These are phyloP conservation scores for Glomeris maerens DNA, from an alignment of 1,140 invertebrate species.

Conservation along the genomic window DNA sequence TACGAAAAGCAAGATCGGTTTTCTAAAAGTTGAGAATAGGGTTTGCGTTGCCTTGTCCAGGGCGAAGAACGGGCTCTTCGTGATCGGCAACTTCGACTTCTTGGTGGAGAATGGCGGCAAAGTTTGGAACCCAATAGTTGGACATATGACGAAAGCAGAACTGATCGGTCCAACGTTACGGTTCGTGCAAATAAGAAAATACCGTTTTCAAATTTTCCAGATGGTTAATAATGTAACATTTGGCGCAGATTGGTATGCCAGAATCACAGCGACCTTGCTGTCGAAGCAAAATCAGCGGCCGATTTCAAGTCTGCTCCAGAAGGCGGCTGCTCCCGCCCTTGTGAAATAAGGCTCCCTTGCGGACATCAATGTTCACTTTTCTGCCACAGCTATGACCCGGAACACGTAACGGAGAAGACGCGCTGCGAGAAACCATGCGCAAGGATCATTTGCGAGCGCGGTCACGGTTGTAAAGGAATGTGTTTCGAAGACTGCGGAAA, in stretches of 20 bases:
- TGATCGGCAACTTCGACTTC: constrained; percentile 17
- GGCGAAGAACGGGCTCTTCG: constrained; percentile 15
- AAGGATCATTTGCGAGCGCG: constrained; percentile 12
- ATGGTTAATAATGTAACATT: too few relatives aligned
- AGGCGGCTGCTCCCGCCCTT: constrained; percentile 29
- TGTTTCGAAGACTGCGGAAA: constrained; percentile 16
- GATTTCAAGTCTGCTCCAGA: constrained; percentile 31
- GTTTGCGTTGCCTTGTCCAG: constrained; percentile 19
- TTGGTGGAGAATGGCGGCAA: neutral
- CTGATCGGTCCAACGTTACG: neutral
- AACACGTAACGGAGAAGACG: neutral
- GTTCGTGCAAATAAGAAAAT: too few relatives aligned
- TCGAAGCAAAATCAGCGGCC: constrained; percentile 16
- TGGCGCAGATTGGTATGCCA: too few relatives aligned
- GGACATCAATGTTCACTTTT: constrained; percentile 16
- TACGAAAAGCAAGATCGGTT: constrained; percentile 15
- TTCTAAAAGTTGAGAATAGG: constrained; percentile 18
- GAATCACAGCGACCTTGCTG: constrained; percentile 28
- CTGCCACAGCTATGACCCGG: constrained; percentile 8
- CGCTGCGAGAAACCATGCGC: constrained; percentile 6
- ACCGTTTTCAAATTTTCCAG: too few relatives aligned
- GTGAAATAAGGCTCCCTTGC: constrained; percentile 19
- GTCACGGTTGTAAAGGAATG: constrained; percentile 4
- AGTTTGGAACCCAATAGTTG: neutral
- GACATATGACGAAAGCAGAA: neutral